Evolutionary conservation across 1,140 invertebrate genomes (phyloP).

Genomic region (Adelges cooleyi): DNA sequence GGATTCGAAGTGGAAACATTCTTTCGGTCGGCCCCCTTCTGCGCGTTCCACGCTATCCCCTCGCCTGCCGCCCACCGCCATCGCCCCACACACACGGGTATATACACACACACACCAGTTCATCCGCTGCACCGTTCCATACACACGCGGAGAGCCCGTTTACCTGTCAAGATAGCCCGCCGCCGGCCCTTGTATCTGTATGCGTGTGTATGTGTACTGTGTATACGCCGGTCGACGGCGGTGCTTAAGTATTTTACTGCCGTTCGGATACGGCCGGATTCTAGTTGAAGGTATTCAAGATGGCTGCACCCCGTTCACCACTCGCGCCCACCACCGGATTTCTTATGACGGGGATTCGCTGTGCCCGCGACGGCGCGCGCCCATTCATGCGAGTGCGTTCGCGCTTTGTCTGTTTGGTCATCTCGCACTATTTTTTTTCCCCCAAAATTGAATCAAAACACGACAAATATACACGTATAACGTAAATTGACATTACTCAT

Average conservation of each 20-base stretch:
- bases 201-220: neutral
- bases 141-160: conserved; percentile 16
- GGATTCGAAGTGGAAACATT: conserved; percentile 26
- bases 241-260: conserved; percentile 23
- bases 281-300: conserved; percentile 25
- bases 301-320: conserved; percentile 25
- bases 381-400: conserved; percentile 26
- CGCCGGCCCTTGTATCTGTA: neutral
- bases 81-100: neutral
- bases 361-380: neutral
- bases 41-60: conserved; percentile 18
- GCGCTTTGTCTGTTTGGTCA: conserved; percentile 17
- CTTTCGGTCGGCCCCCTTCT: conserved; percentile 25
- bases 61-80: neutral
- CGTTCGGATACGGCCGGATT: conserved; percentile 7
- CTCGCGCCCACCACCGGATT: conserved; percentile 22
- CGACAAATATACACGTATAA: too few relatives aligned
- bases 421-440: conserved; percentile 10
- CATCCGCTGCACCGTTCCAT: neutral
- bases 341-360: neutral
- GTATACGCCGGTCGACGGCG: neutral
- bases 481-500: too few relatives aligned
- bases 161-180: conserved; percentile 25
- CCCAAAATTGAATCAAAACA: too few relatives aligned
- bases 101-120: neutral